Conservation (phyloP, 2,113 vertebrate species). For the Actinemys pallida region DNA sequence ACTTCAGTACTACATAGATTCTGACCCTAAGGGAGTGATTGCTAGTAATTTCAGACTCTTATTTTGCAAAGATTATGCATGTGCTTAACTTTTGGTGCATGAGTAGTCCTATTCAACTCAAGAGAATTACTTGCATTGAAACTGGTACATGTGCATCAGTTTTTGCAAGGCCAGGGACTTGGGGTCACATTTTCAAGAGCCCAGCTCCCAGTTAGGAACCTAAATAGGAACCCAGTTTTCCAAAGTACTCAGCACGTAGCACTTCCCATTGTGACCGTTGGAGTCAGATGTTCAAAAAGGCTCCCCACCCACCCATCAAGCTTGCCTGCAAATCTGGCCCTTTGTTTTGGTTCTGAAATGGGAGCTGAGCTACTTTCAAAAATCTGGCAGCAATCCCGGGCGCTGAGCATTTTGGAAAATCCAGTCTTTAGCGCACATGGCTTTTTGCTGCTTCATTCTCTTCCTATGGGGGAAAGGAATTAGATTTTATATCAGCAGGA, state of each 20-base stretch:
- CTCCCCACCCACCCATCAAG: not conserved
- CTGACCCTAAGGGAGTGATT: not conserved
- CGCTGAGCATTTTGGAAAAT: not conserved
- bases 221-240: not conserved
- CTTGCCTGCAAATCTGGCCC: not conserved
- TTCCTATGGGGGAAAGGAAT: not conserved
- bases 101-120: not conserved
- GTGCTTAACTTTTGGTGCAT: not conserved
- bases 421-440: not conserved
- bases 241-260: not conserved
- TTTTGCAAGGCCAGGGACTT: not conserved
- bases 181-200: not conserved
- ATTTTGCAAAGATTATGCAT: not conserved
- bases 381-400: not conserved
- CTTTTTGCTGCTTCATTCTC: fast-evolving
- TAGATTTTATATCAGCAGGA: not conserved
- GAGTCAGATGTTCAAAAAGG: not conserved
- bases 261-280: not conserved
- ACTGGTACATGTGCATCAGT: not conserved
- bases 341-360: not conserved
- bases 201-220: not conserved
- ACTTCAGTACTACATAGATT: too few species aligned
- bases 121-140: too few species aligned
- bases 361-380: not conserved
- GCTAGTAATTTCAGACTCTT: not conserved